Base-by-base conservation (phyloP, 2,113 vertebrate species). In the Sander lucioperca region DNA sequence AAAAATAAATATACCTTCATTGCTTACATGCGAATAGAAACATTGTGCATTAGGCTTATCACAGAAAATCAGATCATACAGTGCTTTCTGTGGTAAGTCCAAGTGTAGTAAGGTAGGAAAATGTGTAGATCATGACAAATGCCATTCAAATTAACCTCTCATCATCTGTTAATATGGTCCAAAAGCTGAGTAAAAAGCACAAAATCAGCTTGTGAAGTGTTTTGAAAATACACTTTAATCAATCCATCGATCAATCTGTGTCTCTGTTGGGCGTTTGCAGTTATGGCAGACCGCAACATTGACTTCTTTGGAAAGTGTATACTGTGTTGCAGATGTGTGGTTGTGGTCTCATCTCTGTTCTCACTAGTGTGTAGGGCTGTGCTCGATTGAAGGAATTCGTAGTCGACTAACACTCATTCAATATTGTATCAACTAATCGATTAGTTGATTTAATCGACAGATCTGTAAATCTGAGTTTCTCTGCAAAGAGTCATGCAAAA, bases 231-330 rank as follows among this genome's bases (percentile, higher is more conserved):
- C 18, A 76, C 58, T 73, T 65, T 62, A 68, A 45, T 87, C 59
- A 39, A 39, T 39, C 36, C 36, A 39, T 39, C 8, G 8, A 39
- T 39, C 8, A 75, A 79, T 82, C 16, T 48, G 59, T 19, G 76
- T 72, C 48, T 90, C 80, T 69, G 43, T 18, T 77, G 73, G 45
- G 53, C 66, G 72, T 83, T 68, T 83, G 73, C 48, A 53, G 63
- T 69, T 39, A 56, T 66, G 70, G 80, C 84, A 82, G 63, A 43
- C 72, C 67, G 57, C 75, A 82, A 84, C 59, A 47, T 23, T 7
- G 58, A 67, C 76, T 57, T 66, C 48, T 68, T 61, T 6, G 51
- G 75, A 79, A 48, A 65, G 23, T 64, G 68, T 30, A 30, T 27
- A 53, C 62, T 11, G 53, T 68, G 62, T 0, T 70, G 67, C 61